A percentile compares a stretch with the other conserved stretches of the same genome.
Conservation (phyloP, 2,113 vertebrate species). For the Phocoena sinus region DNA sequence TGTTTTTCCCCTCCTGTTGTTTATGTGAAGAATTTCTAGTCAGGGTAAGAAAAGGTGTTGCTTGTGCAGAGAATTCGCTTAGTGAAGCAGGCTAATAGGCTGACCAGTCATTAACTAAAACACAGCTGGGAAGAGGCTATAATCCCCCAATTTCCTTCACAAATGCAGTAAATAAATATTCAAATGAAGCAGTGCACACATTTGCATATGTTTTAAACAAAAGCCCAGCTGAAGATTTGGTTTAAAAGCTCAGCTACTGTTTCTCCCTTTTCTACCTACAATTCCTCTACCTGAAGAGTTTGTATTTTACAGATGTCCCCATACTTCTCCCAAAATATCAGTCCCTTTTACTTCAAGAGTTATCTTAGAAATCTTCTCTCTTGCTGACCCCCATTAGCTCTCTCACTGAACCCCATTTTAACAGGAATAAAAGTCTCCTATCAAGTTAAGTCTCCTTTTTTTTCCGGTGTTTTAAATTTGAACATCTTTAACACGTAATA, state of each 20-base stretch:
- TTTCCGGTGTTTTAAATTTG: neutral
- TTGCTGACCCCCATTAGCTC: neutral
- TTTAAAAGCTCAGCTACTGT: conserved; percentile 60
- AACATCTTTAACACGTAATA: neutral
- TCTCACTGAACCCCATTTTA: neutral
- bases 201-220: conserved; percentile 77
- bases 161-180: conserved; percentile 79
- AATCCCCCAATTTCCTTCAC: conserved; percentile 77
- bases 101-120: conserved; percentile 78
- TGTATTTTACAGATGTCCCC: neutral
- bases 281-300: conserved; percentile 64
- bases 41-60: conserved; percentile 68
- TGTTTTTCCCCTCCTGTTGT: neutral
- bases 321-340: conserved; percentile 27
- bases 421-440: neutral
- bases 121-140: conserved; percentile 78
- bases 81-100: conserved; percentile 72
- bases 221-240: conserved; percentile 76
- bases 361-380: neutral
- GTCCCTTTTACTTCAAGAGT: conserved; percentile 18
- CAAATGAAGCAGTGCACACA: conserved; percentile 71
- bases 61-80: conserved; percentile 64
- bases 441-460: conserved; percentile 19
- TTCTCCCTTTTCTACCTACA: conserved; percentile 55
- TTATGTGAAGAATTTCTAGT: conserved; percentile 67